These are phyloP conservation scores for Montifringilla adamsi DNA, from an alignment of 2,113 vertebrate genomes.

Conservation along the genomic window DNA sequence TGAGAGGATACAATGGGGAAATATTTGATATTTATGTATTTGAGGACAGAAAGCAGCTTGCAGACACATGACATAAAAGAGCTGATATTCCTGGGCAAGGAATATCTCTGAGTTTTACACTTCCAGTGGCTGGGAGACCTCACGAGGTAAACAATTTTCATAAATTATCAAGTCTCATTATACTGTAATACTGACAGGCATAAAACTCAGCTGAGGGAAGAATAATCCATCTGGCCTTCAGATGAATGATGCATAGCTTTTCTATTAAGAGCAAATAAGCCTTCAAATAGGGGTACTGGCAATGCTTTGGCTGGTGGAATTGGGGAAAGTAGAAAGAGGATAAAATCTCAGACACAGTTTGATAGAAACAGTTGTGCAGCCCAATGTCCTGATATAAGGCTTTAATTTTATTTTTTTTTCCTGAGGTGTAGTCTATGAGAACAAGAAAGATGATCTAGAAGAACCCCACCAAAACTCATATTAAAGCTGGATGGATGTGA, in stretches of 20 bases:
- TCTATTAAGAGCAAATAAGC: not conserved
- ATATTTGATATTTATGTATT: not conserved
- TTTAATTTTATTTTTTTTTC: not conserved
- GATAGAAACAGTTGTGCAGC: not conserved
- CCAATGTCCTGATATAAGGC: not conserved
- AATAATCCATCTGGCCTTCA: not conserved
- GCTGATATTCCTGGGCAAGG: not conserved
- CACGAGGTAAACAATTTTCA: not conserved
- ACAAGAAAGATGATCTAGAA: not conserved
- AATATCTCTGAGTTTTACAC: not conserved
- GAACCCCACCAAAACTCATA: accelerated
- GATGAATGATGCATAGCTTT: not conserved
- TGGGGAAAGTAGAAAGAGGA: not conserved
- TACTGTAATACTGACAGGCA: not conserved
- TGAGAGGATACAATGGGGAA: not conserved
- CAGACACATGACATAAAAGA: accelerated
- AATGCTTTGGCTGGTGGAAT: not conserved
- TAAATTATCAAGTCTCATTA: not conserved
- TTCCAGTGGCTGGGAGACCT: not conserved
- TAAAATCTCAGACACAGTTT: not conserved
- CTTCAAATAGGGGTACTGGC: not conserved
- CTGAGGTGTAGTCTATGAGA: not conserved
- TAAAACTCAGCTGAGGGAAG: not conserved
- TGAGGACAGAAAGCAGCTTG: not conserved
- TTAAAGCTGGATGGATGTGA: not conserved